Percentiles rank a stretch among this genome's conserved stretches.
These are phyloP conservation scores for Typhlomys cinereus DNA, from an alignment of 2,113 vertebrate genomes.

Conservation along the genomic window DNA sequence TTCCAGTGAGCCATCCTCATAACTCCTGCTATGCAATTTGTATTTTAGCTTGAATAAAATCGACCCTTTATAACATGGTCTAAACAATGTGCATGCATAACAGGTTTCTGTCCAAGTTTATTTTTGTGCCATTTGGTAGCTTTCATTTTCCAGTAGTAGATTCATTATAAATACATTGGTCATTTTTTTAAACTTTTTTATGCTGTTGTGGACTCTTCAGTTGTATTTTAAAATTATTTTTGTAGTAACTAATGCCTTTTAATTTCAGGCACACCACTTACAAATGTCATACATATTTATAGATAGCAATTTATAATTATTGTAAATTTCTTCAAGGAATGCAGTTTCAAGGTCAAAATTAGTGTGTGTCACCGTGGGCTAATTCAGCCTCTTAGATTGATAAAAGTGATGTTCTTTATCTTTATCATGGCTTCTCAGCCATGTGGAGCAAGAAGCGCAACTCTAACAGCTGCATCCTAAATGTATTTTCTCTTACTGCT, in stretches of 20 bases:
- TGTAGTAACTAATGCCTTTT: not conserved
- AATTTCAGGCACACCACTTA: not conserved
- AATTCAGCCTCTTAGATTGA: no score
- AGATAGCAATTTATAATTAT: not conserved
- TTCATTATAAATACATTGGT: not conserved
- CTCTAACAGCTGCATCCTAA: no score
- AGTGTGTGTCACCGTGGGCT: no score
- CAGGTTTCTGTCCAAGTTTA: not conserved
- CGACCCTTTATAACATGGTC: not conserved
- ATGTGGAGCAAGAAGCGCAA: no score
- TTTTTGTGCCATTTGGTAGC: not conserved
- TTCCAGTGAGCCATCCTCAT: no score
- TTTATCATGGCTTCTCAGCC: no score
- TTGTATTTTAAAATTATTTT: not conserved
- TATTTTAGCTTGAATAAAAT: not conserved
- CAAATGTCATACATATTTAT: no score
- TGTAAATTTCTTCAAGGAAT: constrained; percentile 65
- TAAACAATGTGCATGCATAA: not conserved
- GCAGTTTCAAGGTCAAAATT: constrained; percentile 66
- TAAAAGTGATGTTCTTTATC: no score
- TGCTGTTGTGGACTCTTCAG: not conserved
- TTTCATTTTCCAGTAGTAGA: not conserved
- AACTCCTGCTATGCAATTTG: not conserved
- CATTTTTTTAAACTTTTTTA: not conserved
- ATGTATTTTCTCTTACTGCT: no score